phyloP scores from a whole-genome alignment of 2,797 vertebrate genomes.

The Picus viridis region DNA sequence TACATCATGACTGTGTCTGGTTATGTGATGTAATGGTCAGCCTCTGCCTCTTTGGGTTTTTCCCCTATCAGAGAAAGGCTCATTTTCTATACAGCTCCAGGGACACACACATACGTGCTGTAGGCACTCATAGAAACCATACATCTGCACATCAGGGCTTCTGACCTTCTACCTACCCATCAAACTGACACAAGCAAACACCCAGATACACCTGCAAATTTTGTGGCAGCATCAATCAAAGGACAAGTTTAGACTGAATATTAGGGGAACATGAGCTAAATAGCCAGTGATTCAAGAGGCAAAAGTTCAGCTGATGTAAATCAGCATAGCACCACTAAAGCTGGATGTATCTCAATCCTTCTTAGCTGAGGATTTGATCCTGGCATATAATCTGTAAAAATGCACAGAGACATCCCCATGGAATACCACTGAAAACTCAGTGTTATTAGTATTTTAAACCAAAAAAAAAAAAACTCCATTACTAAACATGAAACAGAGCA shows the following conservation, averaged over 20 bases:
- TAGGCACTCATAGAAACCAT: background rate
- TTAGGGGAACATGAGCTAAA: background rate
- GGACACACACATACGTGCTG: rapidly evolving
- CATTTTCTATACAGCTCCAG: background rate
- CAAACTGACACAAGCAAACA: background rate
- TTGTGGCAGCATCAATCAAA: background rate
- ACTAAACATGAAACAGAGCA: background rate
- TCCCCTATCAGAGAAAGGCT: background rate
- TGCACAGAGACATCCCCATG: background rate
- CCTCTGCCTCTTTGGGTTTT: background rate
- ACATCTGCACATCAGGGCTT: background rate
- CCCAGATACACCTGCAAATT: background rate
- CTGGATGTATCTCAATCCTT: background rate
- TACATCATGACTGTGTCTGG: background rate
- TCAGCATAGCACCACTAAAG: background rate
- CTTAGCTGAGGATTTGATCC: background rate
- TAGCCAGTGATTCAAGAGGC: background rate
- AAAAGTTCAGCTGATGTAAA: background rate
- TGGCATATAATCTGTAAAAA: background rate
- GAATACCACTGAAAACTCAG: background rate
- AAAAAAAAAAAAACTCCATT: background rate
- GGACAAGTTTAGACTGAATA: background rate
- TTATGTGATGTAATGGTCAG: background rate
- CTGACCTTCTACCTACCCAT: background rate
- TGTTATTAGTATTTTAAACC: background rate